A percentile compares a stretch with the other conserved stretches of the same genome.
These are phyloP conservation scores for Sinodicranocentrus sp. DNA, from an alignment of 2,888 invertebrate species.

Conservation along the genomic window DNA sequence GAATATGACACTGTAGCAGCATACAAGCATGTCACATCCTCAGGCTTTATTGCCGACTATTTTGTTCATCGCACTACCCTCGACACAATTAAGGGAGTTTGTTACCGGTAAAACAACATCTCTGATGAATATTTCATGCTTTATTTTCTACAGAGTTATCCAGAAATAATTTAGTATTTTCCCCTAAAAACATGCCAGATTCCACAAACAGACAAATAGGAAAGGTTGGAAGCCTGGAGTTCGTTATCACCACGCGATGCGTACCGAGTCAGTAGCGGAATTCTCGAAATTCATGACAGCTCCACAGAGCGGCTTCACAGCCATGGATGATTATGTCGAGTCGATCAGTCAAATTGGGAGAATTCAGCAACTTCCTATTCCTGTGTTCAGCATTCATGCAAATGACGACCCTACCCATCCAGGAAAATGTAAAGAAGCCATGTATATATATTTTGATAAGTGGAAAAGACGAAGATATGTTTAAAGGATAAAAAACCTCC, in stretches of 20 bases:
- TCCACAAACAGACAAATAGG: slow-evolving; percentile 51
- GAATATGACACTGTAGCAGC: slow-evolving; percentile 56
- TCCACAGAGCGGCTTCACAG: slow-evolving; percentile 47
- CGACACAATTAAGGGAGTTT: slow-evolving; percentile 55
- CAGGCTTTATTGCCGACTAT: slow-evolving; percentile 52
- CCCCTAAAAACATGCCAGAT: slow-evolving; percentile 13
- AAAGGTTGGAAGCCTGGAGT: slow-evolving; percentile 61
- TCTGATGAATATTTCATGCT: not conserved
- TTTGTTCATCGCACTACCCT: slow-evolving; percentile 50
- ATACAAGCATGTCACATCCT: slow-evolving; percentile 42
- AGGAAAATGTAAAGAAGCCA: slow-evolving; percentile 44
- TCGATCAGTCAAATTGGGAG: slow-evolving; percentile 53
- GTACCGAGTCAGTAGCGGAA: slow-evolving; percentile 48
- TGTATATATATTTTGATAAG: not conserved
- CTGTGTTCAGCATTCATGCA: slow-evolving; percentile 67
- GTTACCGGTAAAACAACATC: slow-evolving; percentile 41
- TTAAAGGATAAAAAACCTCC: not conserved
- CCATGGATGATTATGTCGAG: slow-evolving; percentile 42
- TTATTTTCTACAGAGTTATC: not conserved
- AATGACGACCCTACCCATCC: slow-evolving; percentile 60
- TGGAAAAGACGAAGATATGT: not conserved
- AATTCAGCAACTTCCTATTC: slow-evolving; percentile 58
- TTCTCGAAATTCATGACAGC: slow-evolving; percentile 56
- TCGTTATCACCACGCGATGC: slow-evolving; percentile 58
- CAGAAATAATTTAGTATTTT: not conserved